Evolutionary conservation across 2,888 invertebrate species (phyloP).

Genomic region (Orchesella flavescens): DNA sequence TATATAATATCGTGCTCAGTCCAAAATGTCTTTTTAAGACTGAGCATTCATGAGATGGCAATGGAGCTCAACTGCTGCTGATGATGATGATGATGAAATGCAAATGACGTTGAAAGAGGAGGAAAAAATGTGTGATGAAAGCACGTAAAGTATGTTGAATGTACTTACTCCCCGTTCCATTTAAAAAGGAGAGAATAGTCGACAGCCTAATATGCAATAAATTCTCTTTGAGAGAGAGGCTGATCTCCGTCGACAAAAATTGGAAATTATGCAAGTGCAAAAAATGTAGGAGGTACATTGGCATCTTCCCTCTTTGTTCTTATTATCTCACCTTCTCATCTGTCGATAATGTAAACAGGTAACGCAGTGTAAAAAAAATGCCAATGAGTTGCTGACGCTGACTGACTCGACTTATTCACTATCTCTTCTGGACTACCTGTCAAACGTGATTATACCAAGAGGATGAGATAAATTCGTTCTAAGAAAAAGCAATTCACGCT

Average conservation of each 20-base stretch:
- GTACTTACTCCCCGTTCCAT: conserved; percentile 7
- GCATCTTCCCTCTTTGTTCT: conserved; percentile 22
- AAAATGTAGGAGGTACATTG: not conserved
- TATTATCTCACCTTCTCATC: conserved; percentile 40
- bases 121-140: conserved; percentile 34
- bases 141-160: conserved; percentile 29
- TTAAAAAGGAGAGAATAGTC: conserved; percentile 23
- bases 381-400: too few species aligned
- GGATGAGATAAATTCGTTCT: conserved; percentile 21
- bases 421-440: conserved; percentile 40
- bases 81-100: conserved; percentile 52
- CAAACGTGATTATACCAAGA: conserved; percentile 40
- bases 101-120: conserved; percentile 42
- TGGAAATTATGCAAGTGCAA: conserved; percentile 16
- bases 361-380: conserved; percentile 21
- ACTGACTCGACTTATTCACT: not conserved
- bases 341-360: conserved; percentile 18
- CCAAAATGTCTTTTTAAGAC: not conserved
- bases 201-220: conserved; percentile 52
- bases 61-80: too few species aligned
- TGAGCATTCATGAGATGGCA: not conserved
- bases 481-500: conserved; percentile 28
- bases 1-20: too few species aligned
- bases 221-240: conserved; percentile 16
- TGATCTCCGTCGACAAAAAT: not conserved